Conservation (phyloP, 2,888 invertebrate genomes). For the Phortica okadai region DNA sequence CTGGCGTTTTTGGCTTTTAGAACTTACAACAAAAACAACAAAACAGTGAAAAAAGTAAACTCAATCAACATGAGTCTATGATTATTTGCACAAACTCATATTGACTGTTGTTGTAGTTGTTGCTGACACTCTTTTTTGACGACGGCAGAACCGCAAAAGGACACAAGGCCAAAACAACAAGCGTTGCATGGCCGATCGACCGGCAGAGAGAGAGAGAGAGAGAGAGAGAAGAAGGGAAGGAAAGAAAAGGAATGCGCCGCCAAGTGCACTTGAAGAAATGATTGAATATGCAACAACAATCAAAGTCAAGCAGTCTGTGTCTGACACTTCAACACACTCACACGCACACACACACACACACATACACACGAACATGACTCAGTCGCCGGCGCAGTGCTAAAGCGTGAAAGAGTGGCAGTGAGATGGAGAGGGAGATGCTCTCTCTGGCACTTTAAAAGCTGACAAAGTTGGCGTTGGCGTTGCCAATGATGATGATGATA, state of each 20-base stretch:
- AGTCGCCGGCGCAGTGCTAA: no score
- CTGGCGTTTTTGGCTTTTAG: background rate
- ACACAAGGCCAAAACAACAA: background rate
- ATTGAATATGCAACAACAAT: background rate
- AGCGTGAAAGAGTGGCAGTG: no score
- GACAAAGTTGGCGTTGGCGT: background rate
- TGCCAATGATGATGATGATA: background rate
- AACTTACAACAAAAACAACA: background rate
- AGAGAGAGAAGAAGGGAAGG: background rate
- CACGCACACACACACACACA: no score
- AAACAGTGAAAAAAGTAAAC: background rate
- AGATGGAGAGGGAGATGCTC: no score
- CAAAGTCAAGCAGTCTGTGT: background rate
- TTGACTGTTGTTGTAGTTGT: no score
- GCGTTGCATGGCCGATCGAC: background rate
- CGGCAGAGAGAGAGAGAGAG: background rate
- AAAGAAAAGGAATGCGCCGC: background rate
- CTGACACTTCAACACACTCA: background rate
- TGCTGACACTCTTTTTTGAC: no score
- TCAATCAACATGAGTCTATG: background rate
- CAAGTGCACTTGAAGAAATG: slow-evolving; percentile 15
- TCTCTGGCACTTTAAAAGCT: no score
- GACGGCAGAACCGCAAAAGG: slow-evolving; percentile 1
- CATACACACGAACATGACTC: no score
- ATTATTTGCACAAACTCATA: background rate